Conservation (phyloP, 1,140 invertebrate species). For the Platorchestia sp. region DNA sequence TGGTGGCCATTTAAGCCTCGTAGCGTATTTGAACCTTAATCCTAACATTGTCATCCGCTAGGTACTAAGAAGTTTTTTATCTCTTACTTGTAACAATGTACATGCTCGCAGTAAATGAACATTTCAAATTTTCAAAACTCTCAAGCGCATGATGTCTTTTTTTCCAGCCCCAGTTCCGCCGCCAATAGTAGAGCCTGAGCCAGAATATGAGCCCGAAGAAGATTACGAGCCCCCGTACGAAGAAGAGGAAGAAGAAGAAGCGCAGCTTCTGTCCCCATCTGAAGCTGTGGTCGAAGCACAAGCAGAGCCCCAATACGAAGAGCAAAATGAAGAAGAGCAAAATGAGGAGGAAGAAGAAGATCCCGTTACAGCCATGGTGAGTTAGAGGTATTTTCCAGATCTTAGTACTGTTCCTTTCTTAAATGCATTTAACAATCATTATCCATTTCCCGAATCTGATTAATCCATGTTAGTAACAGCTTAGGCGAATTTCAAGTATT, state of each 20-base stretch:
- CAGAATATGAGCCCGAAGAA: constrained; percentile 38
- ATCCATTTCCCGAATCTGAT: no score
- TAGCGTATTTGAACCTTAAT: no score
- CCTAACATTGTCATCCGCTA: no score
- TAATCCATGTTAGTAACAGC: no score
- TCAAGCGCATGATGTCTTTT: background rate
- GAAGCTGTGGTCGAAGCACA: background rate
- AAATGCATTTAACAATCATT: no score
- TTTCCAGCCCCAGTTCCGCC: background rate
- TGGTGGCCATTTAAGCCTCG: no score
- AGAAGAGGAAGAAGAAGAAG: constrained; percentile 56
- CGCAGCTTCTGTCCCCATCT: background rate
- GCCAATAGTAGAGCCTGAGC: background rate
- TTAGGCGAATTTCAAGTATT: no score
- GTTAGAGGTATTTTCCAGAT: background rate
- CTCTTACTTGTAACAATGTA: no score
- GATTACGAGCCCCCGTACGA: constrained; percentile 36
- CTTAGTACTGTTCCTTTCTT: background rate
- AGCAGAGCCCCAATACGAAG: background rate
- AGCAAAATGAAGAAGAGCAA: constrained; percentile 69
- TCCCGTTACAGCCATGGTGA: background rate
- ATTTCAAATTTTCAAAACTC: no score
- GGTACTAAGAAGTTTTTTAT: no score
- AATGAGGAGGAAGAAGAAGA: background rate
- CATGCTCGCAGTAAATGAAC: no score